Evolutionary conservation across 2,113 vertebrate species (phyloP).

Genomic region (Dasypus novemcinctus): DNA sequence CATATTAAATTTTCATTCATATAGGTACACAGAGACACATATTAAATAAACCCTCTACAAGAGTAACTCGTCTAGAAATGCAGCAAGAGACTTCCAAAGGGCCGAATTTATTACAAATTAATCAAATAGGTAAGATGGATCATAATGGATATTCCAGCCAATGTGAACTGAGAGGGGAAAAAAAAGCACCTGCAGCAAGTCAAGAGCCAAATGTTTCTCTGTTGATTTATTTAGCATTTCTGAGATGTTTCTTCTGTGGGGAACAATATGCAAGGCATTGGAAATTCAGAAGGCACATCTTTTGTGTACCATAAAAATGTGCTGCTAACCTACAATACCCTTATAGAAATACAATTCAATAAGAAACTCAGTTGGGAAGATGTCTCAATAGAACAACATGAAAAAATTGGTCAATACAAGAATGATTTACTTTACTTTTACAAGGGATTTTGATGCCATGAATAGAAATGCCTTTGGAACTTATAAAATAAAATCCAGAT

Average conservation of each 20-base stretch:
- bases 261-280: slow-evolving; percentile 88
- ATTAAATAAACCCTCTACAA: slow-evolving; percentile 72
- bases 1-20: slow-evolving; percentile 76
- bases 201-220: slow-evolving; percentile 84
- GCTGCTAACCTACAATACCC: slow-evolving; percentile 91
- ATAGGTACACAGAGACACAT: slow-evolving; percentile 79
- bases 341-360: slow-evolving; percentile 92
- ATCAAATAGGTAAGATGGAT: slow-evolving; percentile 80
- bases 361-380: slow-evolving; percentile 91
- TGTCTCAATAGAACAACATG: slow-evolving; percentile 85
- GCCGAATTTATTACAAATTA: slow-evolving; percentile 78
- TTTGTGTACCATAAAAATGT: slow-evolving; percentile 90
- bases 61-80: slow-evolving; percentile 68
- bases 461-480: slow-evolving; percentile 88
- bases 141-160: slow-evolving; percentile 79
- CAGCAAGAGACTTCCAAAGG: slow-evolving; percentile 74
- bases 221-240: slow-evolving; percentile 92
- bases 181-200: slow-evolving; percentile 79
- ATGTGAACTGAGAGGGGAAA: slow-evolving; percentile 75
- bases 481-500: slow-evolving; percentile 84
- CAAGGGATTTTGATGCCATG: slow-evolving; percentile 84
- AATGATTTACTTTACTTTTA: slow-evolving; percentile 88
- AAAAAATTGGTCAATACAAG: slow-evolving; percentile 88
- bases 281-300: slow-evolving; percentile 89
- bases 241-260: slow-evolving; percentile 84